Conservation (phyloP, 1,140 invertebrate species). For the Danaus melanippus region DNA sequence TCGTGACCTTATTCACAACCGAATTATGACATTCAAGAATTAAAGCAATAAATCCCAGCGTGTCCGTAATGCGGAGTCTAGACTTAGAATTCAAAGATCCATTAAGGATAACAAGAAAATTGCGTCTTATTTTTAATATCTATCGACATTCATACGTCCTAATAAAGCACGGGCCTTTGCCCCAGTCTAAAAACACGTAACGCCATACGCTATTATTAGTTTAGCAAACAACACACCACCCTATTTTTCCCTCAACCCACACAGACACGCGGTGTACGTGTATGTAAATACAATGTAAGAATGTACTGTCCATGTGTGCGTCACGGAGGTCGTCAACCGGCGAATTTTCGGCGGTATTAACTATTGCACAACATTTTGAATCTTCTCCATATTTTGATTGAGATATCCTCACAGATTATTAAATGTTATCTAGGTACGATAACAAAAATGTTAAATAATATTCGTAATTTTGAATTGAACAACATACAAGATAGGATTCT, state of each 20-base stretch:
- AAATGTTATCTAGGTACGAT: no score
- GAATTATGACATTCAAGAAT: no score
- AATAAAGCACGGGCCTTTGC: slow-evolving; percentile 9
- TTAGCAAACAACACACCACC: slow-evolving; percentile 14
- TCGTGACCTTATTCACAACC: no score
- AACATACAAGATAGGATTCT: no score
- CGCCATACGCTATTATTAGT: slow-evolving; percentile 14
- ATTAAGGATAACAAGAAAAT: background rate
- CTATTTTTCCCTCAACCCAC: slow-evolving; percentile 25
- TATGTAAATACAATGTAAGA: slow-evolving; percentile 23
- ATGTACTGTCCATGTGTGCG: slow-evolving; percentile 22
- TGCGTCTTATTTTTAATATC: slow-evolving; percentile 8
- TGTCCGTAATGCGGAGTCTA: no score
- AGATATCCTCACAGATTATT: no score
- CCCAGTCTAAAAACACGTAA: slow-evolving; percentile 7
- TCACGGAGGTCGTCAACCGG: slow-evolving; percentile 38
- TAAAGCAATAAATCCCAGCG: no score
- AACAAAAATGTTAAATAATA: no score
- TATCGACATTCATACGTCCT: slow-evolving; percentile 6
- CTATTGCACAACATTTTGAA: slow-evolving; percentile 38
- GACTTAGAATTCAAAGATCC: no score
- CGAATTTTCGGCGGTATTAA: slow-evolving; percentile 40
- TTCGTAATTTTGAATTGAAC: no score
- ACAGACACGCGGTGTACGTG: slow-evolving; percentile 16
- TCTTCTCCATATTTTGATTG: no score